Evolutionary conservation across 1,140 invertebrate genomes (phyloP), one percentile per base, ranked within the genome.

Genomic region (Meloidogyne chitwoodi): DNA sequence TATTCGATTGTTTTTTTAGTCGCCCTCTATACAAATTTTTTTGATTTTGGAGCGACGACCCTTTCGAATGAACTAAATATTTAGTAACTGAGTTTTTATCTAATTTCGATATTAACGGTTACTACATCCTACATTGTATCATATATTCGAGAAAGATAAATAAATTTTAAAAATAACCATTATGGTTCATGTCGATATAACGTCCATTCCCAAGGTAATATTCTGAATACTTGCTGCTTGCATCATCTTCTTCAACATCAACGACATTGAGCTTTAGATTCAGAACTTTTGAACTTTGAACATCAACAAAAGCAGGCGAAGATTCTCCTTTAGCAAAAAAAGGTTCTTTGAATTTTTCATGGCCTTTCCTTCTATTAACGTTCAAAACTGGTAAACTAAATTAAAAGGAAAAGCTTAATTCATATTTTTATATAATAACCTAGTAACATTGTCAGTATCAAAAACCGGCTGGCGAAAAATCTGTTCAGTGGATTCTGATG

Each of bases 171-270:
- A 29, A 6, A 56, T 5, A n/a, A 73, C 71, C 71, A 69, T 86
- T 86, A 41, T 86, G 81, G 77, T 86, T 86, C 31, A 86, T 80
- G 75, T 86, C 85, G 16, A 86, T 80, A 71, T 84, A 86, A 14
- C 83, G 81, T 11, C 83, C 83, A 70, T 83, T 64, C 14, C 80
- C 81, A 29, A 80, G 11, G 56, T 83, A 83, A 10, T 41, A 22
- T 66, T 83, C 83, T n/a, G 66, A 27, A 76, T 83, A 83, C 44
- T 84, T 75, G 68, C 77, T 85, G 41, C 85, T 2, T 19, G 12
- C 10, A 26, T 63, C 19, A 16, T 61, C 27, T 29, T 14, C 38
- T 61, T 24, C 24, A 24, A n/a, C 19, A 41, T 26, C 16, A 64
- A 38, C 19, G 14, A 63, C 1, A 12, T 56, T 11, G 12, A 38